Evolutionary conservation across 2,113 vertebrate genomes (phyloP).

Genomic region (Sebastes schlegelii): DNA sequence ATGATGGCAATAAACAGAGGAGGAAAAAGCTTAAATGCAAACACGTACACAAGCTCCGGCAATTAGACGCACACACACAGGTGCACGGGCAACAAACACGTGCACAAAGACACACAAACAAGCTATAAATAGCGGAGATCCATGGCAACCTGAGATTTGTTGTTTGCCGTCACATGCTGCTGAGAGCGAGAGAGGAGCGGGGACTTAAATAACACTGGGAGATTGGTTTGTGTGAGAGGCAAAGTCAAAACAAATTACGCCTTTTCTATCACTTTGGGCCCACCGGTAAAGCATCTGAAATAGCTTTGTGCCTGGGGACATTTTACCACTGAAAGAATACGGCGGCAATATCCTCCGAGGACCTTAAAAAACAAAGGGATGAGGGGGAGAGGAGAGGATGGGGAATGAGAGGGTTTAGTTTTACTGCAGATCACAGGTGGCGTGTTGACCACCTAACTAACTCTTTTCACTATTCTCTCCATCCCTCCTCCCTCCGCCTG

Average conservation of each 20-base stretch:
- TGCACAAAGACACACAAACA: constrained; percentile 47
- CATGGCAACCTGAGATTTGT: constrained; percentile 81
- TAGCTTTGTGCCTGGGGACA: constrained; percentile 79
- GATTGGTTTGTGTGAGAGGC: constrained; percentile 81
- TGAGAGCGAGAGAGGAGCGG: constrained; percentile 71
- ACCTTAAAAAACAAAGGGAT: constrained; percentile 64
- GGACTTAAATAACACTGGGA: constrained; percentile 80
- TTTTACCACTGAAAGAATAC: constrained; percentile 80
- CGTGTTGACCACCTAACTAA: constrained; percentile 72
- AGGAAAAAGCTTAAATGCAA: neutral
- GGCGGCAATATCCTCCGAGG: constrained; percentile 73
- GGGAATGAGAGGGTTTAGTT: constrained; percentile 66
- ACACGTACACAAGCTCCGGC: neutral
- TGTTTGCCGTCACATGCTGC: constrained; percentile 76
- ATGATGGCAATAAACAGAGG: constrained; percentile 46
- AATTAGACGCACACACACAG: constrained; percentile 49
- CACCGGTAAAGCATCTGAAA: constrained; percentile 81
- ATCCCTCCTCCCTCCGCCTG: constrained; percentile 33
- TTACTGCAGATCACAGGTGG: constrained; percentile 75
- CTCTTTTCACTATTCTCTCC: constrained; percentile 65
- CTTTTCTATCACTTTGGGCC: constrained; percentile 81
- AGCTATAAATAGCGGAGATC: constrained; percentile 80
- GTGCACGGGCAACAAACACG: constrained; percentile 11
- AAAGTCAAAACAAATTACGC: constrained; percentile 84
- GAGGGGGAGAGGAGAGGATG: constrained; percentile 52